A percentile compares a stretch with the other conserved stretches of the same genome.
phyloP scores from a whole-genome alignment of 2,113 vertebrate species.

The Clarias magur region DNA sequence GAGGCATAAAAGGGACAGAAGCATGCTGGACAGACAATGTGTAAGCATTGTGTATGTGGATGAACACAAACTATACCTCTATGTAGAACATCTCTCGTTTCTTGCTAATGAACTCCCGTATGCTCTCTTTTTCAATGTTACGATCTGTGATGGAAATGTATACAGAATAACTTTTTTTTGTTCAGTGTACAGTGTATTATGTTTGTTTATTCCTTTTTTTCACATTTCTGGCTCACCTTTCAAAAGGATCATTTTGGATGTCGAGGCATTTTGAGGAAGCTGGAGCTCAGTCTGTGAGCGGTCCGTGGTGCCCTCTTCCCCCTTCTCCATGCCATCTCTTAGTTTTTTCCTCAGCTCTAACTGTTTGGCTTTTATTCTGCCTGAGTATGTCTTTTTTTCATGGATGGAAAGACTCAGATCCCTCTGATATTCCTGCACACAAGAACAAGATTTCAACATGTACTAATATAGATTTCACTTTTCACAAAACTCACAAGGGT shows the following conservation, averaged over 20 bases:
- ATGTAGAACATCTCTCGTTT: conserved; percentile 83
- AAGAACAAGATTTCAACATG: conserved; percentile 19
- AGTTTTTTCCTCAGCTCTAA: conserved; percentile 66
- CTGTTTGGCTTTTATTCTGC: conserved; percentile 61
- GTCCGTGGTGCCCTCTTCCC: conserved; percentile 35
- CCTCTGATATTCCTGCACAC: conserved; percentile 74
- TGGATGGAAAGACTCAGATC: conserved; percentile 74
- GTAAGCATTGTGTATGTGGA: not conserved
- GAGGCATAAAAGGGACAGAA: not conserved
- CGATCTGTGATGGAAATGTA: conserved; percentile 68
- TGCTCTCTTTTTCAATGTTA: conserved; percentile 69
- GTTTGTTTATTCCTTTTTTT: not conserved
- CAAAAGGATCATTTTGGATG: conserved; percentile 70
- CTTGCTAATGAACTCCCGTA: conserved; percentile 73
- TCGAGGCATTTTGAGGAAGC: conserved; percentile 41
- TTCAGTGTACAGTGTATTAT: not conserved
- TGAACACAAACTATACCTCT: conserved; percentile 74
- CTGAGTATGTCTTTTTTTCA: conserved; percentile 74
- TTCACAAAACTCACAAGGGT: not conserved
- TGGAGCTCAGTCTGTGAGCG: conserved; percentile 2
- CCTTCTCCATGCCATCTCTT: conserved; percentile 63
- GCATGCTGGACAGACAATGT: not conserved
- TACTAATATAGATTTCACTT: not conserved
- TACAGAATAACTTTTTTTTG: not conserved
- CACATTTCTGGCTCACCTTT: conserved; percentile 67